A percentile compares a stretch with the other conserved stretches of the same genome.
Conservation (phyloP, 2,113 vertebrate species). For the Ceyx margarethae region DNA sequence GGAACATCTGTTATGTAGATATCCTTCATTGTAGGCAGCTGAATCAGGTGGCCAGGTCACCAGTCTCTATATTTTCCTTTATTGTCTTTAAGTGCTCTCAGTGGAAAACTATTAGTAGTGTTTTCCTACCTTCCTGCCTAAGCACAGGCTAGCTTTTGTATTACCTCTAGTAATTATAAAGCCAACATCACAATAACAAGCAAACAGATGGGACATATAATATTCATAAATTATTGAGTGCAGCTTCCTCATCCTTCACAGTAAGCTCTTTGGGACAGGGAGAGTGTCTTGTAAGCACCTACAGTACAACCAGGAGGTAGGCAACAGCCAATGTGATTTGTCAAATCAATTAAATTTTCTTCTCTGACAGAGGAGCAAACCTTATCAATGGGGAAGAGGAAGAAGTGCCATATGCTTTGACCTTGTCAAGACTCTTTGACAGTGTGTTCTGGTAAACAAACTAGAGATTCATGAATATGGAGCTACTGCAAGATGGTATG, state of each 20-base stretch:
- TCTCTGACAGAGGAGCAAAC: not conserved
- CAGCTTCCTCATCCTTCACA: constrained; percentile 11
- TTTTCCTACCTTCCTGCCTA: constrained; percentile 4
- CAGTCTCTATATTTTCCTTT: not conserved
- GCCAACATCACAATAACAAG: not conserved
- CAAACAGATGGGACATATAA: constrained; percentile 1
- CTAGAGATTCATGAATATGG: not conserved
- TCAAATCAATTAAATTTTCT: not conserved
- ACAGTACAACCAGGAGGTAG: not conserved
- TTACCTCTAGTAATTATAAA: constrained; percentile 5
- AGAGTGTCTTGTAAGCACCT: not conserved
- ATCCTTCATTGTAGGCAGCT: not conserved
- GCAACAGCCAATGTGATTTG: not conserved
- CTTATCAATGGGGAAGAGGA: not conserved
- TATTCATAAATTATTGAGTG: constrained; percentile 39
- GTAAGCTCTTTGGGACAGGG: not conserved
- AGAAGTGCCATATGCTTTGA: not conserved
- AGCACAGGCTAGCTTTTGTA: not conserved
- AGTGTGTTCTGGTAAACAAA: not conserved
- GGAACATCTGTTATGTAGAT: not conserved
- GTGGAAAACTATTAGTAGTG: not conserved
- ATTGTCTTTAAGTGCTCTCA: not conserved
- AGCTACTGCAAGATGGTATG: not conserved
- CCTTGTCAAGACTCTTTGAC: not conserved
- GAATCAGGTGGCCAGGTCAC: not conserved